Evolutionary conservation across 53 echinoderm and acorn worm genomes (phyloP).

Genomic region (Zoroaster sp.): DNA sequence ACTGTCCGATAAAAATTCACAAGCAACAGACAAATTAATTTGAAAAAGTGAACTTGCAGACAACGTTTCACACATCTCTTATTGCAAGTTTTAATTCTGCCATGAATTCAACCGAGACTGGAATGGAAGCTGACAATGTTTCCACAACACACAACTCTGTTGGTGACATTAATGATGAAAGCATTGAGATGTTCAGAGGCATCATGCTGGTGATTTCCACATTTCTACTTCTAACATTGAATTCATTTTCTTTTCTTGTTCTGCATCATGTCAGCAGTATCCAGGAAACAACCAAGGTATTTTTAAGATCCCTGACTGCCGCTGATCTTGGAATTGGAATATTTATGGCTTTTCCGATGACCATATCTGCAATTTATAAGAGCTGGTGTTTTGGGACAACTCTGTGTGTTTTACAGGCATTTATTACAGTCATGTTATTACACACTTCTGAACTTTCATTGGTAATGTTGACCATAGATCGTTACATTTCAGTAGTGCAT

Average conservation of each 20-base stretch:
- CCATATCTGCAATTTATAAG: neutral
- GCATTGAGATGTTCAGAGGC: neutral
- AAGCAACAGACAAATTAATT: too few species aligned
- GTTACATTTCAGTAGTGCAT: conserved; percentile 19
- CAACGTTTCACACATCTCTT: neutral
- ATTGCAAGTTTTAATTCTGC: neutral
- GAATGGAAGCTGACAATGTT: neutral
- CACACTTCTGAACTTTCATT: neutral
- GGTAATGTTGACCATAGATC: conserved; percentile 13
- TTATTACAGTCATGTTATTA: neutral
- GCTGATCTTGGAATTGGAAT: conserved; percentile 16
- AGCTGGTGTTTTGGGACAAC: neutral
- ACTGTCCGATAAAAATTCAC: too few species aligned
- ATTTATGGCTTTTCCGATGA: neutral
- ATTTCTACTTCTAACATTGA: neutral
- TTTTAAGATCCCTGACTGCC: conserved; percentile 1
- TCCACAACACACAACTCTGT: neutral
- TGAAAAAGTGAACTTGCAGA: too few species aligned
- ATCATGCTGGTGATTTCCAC: neutral
- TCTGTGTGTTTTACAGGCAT: conserved; percentile 6
- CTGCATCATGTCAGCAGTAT: neutral
- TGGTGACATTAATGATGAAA: neutral
- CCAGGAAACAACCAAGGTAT: conserved; percentile 40
- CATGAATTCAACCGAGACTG: conserved; percentile 5
- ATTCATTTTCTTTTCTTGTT: neutral